Base-by-base conservation (phyloP, 2,888 invertebrate genomes). In the Tridacna gigas region DNA sequence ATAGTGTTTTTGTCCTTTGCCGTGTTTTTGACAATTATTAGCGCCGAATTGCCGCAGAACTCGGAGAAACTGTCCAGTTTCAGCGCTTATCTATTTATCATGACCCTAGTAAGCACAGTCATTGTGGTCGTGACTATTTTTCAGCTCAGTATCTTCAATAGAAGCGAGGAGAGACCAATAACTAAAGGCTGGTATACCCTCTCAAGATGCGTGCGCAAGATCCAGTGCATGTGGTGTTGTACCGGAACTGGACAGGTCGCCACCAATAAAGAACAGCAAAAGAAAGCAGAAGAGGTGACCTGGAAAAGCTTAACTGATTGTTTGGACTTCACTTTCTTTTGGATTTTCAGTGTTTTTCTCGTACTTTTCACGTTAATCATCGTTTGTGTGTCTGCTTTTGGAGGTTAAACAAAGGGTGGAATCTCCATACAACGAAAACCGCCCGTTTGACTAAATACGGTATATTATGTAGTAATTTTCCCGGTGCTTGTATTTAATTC, bases 21-120 rank as follows among this genome's bases (percentile, higher is more conserved):
- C 3, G 88, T 90, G 0, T 90, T 90, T 28, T 63, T 90, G n/a
- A 89, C 90, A 2, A 89, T 90, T 22, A 86, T 89, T 4, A 86
- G 86, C 45, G 71, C 83, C 0, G 82, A 85, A 65, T 82, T 90
- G 5, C 90, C 90, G 15, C 79, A 78, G 12, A 89, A 86, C 51
- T 88, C 88, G 9, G 80, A 82, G 69, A 76, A 79, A 15, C 69
- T 87, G 15, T 88, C 89, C 0, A 77, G 83, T 13, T 83, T 88
- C 48, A 81, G 83, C 48, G 79, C 82, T 13, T 90, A 89, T 51
- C 69, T 90, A 0, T 83, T 90, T 65, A 56, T 88, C 13, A 83
- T 86, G 83, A 75, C 88, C 15, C 13, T 83, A 7, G 51, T 84
- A 13, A 88, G 87, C 28, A 88, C 86, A 0, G 4, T 86, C 0